A percentile compares a stretch with the other conserved stretches of the same genome.
phyloP scores from a whole-genome alignment of 2,113 vertebrate species.

The Axis porcinus region DNA sequence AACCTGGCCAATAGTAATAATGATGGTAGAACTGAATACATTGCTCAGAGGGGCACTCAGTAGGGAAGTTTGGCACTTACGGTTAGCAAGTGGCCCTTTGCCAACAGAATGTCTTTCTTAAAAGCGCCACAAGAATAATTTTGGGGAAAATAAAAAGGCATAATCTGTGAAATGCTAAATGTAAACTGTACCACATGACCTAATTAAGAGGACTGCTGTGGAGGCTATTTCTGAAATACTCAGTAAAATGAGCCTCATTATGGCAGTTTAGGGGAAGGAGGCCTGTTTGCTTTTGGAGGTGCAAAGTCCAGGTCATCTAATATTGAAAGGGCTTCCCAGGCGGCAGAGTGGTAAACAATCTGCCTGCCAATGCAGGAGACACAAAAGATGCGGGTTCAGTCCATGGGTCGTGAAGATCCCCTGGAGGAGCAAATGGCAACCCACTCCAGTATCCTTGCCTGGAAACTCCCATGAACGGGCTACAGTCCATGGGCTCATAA shows the following conservation, averaged over 20 bases:
- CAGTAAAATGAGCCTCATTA: constrained; percentile 1
- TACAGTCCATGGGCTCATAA: background rate
- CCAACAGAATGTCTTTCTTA: constrained; percentile 45
- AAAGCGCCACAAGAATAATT: constrained; percentile 49
- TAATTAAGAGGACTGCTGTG: background rate
- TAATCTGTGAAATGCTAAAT: constrained; percentile 22
- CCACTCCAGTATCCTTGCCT: background rate
- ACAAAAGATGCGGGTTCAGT: background rate
- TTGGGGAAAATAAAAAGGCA: constrained; percentile 44
- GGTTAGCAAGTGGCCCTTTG: background rate
- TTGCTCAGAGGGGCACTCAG: background rate
- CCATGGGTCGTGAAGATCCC: background rate
- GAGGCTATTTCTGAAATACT: background rate
- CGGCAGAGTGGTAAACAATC: background rate
- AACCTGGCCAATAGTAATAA: background rate
- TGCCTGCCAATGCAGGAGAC: background rate
- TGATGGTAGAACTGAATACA: background rate
- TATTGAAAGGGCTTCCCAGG: background rate
- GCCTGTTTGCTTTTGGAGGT: background rate
- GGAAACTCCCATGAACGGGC: background rate
- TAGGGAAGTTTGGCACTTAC: constrained; percentile 32
- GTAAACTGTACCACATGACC: background rate
- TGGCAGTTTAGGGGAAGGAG: background rate
- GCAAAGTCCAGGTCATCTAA: background rate
- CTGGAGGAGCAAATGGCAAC: background rate